These are phyloP conservation scores for Lasioglossum zephyrum DNA, from an alignment of 2,888 invertebrate species.

Conservation along the genomic window DNA sequence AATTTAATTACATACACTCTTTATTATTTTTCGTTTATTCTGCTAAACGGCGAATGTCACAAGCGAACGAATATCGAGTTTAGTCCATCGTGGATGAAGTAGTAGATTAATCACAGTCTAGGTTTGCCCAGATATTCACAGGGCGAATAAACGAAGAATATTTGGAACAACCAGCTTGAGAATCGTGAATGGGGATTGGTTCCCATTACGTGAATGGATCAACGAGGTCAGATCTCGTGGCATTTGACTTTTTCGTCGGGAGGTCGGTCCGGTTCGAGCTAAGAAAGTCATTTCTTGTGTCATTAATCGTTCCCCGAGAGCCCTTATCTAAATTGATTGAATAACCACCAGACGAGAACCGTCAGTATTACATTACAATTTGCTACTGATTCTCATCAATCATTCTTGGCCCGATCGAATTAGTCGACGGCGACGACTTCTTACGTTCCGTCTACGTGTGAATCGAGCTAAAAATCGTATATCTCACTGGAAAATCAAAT, in stretches of 20 bases:
- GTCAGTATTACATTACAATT: conserved; percentile 45
- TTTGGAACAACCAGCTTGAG: conserved; percentile 56
- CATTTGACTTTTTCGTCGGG: conserved; percentile 61
- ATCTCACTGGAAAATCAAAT: not conserved
- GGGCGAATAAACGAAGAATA: conserved; percentile 39
- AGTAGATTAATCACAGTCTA: conserved; percentile 48
- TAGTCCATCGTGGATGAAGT: not conserved
- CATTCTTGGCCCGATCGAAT: conserved; percentile 24
- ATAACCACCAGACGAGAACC: conserved; percentile 25
- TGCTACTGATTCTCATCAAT: conserved; percentile 51
- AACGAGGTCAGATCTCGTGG: conserved; percentile 65
- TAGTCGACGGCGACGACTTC: not conserved
- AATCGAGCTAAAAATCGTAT: not conserved
- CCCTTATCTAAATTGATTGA: conserved; percentile 61
- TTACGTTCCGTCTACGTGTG: not conserved
- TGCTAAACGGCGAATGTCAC: not conserved
- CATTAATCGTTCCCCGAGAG: conserved; percentile 62
- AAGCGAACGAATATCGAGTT: not conserved
- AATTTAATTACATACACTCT: not conserved
- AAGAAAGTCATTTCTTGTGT: conserved; percentile 69
- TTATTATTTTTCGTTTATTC: not conserved
- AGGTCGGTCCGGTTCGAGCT: conserved; percentile 68
- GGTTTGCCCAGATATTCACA: conserved; percentile 37
- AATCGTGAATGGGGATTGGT: conserved; percentile 69
- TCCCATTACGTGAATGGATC: conserved; percentile 71